Percentiles rank a stretch among this genome's conserved stretches.
Conservation (phyloP, 2,113 vertebrate species). For the Sorex fumeus region DNA sequence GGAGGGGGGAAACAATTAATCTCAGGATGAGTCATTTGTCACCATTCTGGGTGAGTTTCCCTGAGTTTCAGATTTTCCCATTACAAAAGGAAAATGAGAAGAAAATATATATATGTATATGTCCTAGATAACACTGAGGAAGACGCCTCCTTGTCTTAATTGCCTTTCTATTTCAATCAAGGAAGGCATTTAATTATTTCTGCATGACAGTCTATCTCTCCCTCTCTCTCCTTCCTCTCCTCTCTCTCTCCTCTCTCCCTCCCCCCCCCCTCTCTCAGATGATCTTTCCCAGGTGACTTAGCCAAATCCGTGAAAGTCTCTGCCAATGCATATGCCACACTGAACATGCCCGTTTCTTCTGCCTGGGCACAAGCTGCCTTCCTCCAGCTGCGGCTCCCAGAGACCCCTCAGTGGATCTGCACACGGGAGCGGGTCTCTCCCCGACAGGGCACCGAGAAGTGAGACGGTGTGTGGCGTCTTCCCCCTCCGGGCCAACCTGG, state of each 20-base stretch:
- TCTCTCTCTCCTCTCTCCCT: too few species aligned
- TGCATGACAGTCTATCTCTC: constrained; percentile 80
- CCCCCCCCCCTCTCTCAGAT: neutral
- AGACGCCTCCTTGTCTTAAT: constrained; percentile 80
- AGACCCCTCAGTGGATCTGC: too few species aligned
- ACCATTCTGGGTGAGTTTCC: constrained; percentile 64
- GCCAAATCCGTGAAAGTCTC: constrained; percentile 37
- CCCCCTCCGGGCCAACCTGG: too few species aligned
- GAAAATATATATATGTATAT: constrained; percentile 59
- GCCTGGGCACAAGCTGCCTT: too few species aligned
- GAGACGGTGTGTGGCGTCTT: too few species aligned
- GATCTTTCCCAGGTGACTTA: constrained; percentile 70
- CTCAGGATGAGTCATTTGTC: constrained; percentile 72
- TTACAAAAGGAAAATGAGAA: constrained; percentile 83
- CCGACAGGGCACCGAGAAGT: too few species aligned
- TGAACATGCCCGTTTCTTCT: too few species aligned
- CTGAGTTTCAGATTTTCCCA: constrained; percentile 78
- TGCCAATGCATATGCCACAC: too few species aligned
- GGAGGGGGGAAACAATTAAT: constrained; percentile 71
- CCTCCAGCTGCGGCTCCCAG: too few species aligned
- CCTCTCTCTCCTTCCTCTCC: neutral
- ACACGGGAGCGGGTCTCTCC: too few species aligned
- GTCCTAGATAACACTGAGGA: constrained; percentile 82
- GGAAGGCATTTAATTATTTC: constrained; percentile 84
- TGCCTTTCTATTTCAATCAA: constrained; percentile 85